Conservation (phyloP, 2,888 invertebrate species). For the Epinotia demarniana region DNA sequence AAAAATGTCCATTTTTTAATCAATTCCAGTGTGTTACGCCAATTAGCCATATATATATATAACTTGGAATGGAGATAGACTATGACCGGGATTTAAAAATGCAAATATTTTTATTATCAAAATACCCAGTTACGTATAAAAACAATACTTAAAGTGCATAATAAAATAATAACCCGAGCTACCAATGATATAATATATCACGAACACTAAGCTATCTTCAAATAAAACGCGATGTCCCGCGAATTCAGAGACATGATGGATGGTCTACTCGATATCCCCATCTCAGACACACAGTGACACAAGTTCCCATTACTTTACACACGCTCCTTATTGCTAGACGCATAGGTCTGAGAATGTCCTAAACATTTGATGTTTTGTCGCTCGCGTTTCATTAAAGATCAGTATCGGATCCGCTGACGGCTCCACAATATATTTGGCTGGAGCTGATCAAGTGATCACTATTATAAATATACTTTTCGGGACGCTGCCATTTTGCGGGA, state of each 20-base stretch:
- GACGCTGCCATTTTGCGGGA: background rate
- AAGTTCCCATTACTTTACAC: background rate
- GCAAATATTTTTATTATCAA: too few relatives aligned
- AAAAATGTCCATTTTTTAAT: too few relatives aligned
- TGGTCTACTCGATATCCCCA: conserved; percentile 2
- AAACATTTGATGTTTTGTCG: background rate
- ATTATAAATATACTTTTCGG: background rate
- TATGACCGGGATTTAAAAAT: too few relatives aligned
- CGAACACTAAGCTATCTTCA: conserved; percentile 23
- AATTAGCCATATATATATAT: too few relatives aligned
- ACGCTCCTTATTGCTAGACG: background rate
- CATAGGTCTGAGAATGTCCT: background rate
- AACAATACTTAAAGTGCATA: too few relatives aligned
- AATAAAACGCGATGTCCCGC: conserved; percentile 10
- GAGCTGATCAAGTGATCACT: background rate
- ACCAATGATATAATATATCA: conserved; percentile 2
- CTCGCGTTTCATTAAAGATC: background rate
- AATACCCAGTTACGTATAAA: too few relatives aligned
- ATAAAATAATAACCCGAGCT: background rate
- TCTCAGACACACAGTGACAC: background rate
- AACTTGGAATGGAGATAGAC: too few relatives aligned
- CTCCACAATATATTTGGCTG: conserved; percentile 7
- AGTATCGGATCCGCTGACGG: conserved; percentile 9
- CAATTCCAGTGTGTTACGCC: too few relatives aligned
- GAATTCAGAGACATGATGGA: conserved; percentile 31